Conservation (phyloP, 2,888 invertebrate genomes). For the Cosmopolites sordidus region DNA sequence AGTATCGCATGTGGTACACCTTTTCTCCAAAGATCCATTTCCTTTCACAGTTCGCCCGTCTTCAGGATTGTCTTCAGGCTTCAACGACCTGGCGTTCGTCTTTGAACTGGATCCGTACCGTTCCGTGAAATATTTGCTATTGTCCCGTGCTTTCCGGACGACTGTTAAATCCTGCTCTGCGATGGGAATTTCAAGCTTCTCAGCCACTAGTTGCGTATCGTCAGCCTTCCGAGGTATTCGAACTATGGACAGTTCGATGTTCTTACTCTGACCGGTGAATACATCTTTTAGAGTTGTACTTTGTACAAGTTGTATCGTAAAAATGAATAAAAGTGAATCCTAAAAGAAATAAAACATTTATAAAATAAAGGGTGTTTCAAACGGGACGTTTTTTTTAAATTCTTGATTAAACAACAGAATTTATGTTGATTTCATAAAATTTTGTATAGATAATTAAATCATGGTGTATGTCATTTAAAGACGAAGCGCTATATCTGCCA, state of each 20-base stretch:
- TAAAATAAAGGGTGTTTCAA: too few species aligned
- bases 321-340: neutral
- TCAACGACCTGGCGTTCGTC: conserved; percentile 8
- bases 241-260: conserved; percentile 3
- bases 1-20: conserved; percentile 31
- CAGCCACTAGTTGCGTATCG: neutral
- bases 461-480: too few species aligned
- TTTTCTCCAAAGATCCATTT: conserved; percentile 26
- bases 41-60: conserved; percentile 18
- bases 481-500: too few species aligned
- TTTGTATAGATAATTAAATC: too few species aligned
- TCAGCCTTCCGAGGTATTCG: conserved; percentile 12
- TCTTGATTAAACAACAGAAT: too few species aligned
- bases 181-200: neutral
- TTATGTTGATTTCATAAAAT: too few species aligned
- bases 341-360: too few species aligned
- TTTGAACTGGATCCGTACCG: conserved; percentile 5
- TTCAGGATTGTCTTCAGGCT: conserved; percentile 17
- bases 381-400: too few species aligned
- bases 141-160: conserved; percentile 16
- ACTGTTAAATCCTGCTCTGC: neutral
- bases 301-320: neutral
- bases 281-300: conserved; percentile 8
- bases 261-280: conserved; percentile 3
- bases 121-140: conserved; percentile 12